Conservation (phyloP, 1,140 invertebrate species). For the Drosophila paulistorum region DNA sequence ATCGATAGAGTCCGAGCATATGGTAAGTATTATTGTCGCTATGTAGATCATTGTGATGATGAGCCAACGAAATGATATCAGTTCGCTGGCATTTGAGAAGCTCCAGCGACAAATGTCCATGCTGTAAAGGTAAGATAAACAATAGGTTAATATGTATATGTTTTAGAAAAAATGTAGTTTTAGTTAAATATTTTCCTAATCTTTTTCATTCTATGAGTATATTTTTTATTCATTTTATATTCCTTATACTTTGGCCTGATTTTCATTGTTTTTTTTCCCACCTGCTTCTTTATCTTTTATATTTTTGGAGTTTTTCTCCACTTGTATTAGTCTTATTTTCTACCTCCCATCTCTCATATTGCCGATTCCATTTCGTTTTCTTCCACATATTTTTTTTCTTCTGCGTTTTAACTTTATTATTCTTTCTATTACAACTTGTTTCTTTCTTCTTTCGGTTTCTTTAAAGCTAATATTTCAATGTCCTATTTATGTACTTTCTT, state of each 20-base stretch:
- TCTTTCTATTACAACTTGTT: background rate
- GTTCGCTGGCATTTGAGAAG: constrained; percentile 78
- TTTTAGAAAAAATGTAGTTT: too few relatives aligned
- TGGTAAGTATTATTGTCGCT: constrained; percentile 82
- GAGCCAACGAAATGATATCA: constrained; percentile 82
- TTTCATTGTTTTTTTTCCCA: too few relatives aligned
- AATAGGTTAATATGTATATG: too few relatives aligned
- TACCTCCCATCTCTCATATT: too few relatives aligned
- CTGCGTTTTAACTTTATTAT: background rate
- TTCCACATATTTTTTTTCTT: too few relatives aligned
- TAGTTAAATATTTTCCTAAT: too few relatives aligned
- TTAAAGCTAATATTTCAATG: too few relatives aligned
- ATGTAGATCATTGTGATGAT: constrained; percentile 83
- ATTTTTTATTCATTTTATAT: too few relatives aligned
- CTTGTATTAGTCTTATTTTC: too few relatives aligned
- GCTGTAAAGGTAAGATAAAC: constrained; percentile 39
- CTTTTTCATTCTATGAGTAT: too few relatives aligned
- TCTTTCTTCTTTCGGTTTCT: background rate
- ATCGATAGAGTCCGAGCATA: constrained; percentile 81
- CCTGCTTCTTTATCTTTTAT: background rate
- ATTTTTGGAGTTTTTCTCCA: background rate
- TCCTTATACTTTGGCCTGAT: too few relatives aligned
- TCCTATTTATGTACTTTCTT: background rate
- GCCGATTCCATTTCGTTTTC: too few relatives aligned
- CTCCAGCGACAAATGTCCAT: constrained; percentile 82